Evolutionary conservation across 2,888 invertebrate species (phyloP), one percentile per base, ranked within the genome.

Genomic region (Lepetodrilus schrolli): DNA sequence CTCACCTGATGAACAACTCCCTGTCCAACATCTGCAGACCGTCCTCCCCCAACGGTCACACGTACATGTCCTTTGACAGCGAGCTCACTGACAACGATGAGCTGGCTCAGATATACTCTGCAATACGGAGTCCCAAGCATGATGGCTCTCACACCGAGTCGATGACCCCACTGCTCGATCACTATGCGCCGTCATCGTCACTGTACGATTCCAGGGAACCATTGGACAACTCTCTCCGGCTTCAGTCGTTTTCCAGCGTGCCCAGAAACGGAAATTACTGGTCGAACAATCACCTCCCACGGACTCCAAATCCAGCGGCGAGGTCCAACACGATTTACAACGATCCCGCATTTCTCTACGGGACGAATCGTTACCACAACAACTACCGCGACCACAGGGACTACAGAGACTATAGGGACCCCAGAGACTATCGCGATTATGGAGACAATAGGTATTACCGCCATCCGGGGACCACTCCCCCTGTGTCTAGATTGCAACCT

Each of bases 11-110:
- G n/a, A 72, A 74, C 50, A 78, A 70, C 10, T 78, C 74, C 23
- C 47, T 72, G 13, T 72, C 72, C 34, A 65, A 72, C 66, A 72
- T 72, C 13, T 72, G 51, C 30, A 43, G 47, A 8, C 72, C 72
- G 0, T 38, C 72, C n/a, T 48, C 65, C 17, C 71, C 75, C 20
- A 82, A 84, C 34, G 84, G 83, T 26, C 85, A 85, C 78, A 87
- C 86, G 0, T 87, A 87, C 74, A 83, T 87, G n/a, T 87, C 87
- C 66, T 87, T 87, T 74, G 84, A 84, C 74, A 81, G 84, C 13
- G 85, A 86, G 66, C 80, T 83, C 50, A 82, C 84, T 1, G 86
- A 86, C 48, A 84, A 84, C 1, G 85, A 84, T 26, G 83, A 84
- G 10, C 75, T 84, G 68, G 77, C 82, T 43, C 82, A 81, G 43